phyloP scores from a whole-genome alignment of 1,140 invertebrate genomes.

The Bicyclus anynana region DNA sequence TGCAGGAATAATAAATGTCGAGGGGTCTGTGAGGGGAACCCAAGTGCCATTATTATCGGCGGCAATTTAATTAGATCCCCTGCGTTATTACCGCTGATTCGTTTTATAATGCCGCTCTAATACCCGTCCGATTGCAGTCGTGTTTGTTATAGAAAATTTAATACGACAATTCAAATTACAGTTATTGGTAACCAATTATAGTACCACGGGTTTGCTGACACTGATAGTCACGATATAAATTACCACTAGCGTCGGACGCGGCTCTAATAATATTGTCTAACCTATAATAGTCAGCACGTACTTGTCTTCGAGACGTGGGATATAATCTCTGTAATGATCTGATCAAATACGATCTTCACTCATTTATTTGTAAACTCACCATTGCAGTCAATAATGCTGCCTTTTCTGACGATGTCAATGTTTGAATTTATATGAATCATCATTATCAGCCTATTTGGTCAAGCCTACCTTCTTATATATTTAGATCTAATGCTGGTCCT shows the following conservation, averaged over 20 bases:
- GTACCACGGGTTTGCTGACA: conserved; percentile 22
- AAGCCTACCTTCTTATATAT: too few species aligned
- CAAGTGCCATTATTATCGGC: conserved; percentile 72
- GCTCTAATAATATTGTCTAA: conserved; percentile 27
- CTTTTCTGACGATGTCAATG: too few species aligned
- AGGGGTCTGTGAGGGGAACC: conserved; percentile 67
- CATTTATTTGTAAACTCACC: conserved; percentile 7
- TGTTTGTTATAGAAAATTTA: conserved; percentile 50
- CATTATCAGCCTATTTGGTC: too few species aligned
- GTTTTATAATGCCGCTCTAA: conserved; percentile 69
- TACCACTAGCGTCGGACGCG: conserved; percentile 20
- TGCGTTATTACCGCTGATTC: conserved; percentile 73
- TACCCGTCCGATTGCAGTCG: conserved; percentile 44
- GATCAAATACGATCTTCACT: conserved; percentile 12
- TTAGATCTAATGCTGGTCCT: too few species aligned
- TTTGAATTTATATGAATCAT: too few species aligned
- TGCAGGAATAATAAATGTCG: conserved; percentile 70
- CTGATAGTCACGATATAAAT: conserved; percentile 29
- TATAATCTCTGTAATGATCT: conserved; percentile 15
- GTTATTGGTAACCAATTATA: conserved; percentile 48
- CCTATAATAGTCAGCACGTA: conserved; percentile 20
- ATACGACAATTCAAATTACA: conserved; percentile 49
- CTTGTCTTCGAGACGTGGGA: conserved; percentile 10
- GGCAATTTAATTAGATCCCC: conserved; percentile 75
- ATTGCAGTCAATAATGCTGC: neutral